Evolutionary conservation across 2,113 vertebrate species (phyloP).

Genomic region (Tragelaphus buxtoni): DNA sequence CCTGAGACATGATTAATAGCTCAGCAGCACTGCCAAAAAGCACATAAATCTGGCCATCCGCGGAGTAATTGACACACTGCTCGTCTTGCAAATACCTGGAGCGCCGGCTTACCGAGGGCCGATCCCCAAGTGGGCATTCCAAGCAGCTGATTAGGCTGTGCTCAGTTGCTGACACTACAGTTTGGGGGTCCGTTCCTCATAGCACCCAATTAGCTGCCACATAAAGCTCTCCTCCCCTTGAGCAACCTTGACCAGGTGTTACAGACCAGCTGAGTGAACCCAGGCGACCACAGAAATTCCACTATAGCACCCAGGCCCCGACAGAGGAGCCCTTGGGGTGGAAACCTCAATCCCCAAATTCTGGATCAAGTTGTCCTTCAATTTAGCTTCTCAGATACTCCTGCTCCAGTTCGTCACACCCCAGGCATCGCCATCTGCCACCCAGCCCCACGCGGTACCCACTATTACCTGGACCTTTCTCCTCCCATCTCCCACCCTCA

Average conservation of each 20-base stretch:
- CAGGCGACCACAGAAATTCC: constrained; percentile 34
- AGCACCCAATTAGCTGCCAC: constrained; percentile 80
- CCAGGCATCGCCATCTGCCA: background rate
- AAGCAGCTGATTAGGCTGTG: constrained; percentile 76
- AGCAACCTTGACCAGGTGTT: constrained; percentile 76
- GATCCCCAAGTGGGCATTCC: constrained; percentile 70
- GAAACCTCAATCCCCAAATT: background rate
- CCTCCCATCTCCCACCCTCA: rapidly evolving
- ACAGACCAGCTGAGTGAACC: constrained; percentile 70
- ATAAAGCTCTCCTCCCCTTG: constrained; percentile 70
- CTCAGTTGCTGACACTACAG: constrained; percentile 75
- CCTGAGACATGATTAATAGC: constrained; percentile 79
- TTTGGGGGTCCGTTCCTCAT: constrained; percentile 73
- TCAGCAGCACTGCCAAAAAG: constrained; percentile 75
- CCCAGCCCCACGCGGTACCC: rapidly evolving
- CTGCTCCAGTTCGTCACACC: background rate
- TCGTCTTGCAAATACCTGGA: constrained; percentile 69
- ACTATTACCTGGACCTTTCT: rapidly evolving
- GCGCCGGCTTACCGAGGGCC: constrained; percentile 38
- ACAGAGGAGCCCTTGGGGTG: background rate
- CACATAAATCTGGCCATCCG: constrained; percentile 80
- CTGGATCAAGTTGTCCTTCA: background rate
- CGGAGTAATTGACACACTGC: constrained; percentile 74
- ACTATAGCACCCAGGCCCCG: background rate
- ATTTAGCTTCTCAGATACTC: background rate